Percentiles rank a stretch among this genome's conserved stretches.
Evolutionary conservation across 1,140 invertebrate genomes (phyloP).

Genomic region (Penaeus japonicus): DNA sequence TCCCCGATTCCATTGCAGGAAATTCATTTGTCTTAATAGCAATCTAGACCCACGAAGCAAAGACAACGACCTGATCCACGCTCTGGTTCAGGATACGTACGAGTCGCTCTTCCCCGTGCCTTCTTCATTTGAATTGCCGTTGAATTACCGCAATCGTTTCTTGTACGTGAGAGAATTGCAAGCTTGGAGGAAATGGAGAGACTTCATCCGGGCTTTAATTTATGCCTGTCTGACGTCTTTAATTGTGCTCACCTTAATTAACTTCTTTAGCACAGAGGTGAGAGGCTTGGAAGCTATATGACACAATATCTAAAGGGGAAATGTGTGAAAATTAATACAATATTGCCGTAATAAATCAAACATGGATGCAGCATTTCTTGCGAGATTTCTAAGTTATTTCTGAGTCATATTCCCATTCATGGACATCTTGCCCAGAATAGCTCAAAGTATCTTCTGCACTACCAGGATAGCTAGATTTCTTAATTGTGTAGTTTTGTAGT

Average conservation of each 20-base stretch:
- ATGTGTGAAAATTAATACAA: no score
- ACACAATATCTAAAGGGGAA: no score
- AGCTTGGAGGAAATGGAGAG: conserved; percentile 67
- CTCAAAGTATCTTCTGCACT: no score
- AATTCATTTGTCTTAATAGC: conserved; percentile 87
- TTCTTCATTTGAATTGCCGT: conserved; percentile 78
- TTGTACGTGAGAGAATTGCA: conserved; percentile 72
- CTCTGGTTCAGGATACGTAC: conserved; percentile 80
- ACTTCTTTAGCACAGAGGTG: conserved; percentile 47
- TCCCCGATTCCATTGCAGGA: conserved; percentile 64
- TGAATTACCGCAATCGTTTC: conserved; percentile 77
- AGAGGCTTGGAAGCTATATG: neutral
- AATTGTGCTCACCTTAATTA: conserved; percentile 30
- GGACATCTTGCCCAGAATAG: no score
- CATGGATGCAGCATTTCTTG: no score
- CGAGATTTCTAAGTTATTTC: no score
- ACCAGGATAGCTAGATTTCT: no score
- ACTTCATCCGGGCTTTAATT: conserved; percentile 51
- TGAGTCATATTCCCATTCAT: no score
- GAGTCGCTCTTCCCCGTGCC: conserved; percentile 77
- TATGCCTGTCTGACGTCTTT: conserved; percentile 38
- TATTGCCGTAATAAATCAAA: no score
- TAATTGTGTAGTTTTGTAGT: no score
- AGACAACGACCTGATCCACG: conserved; percentile 76
- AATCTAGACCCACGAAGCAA: conserved; percentile 74